Evolutionary conservation across 2,888 invertebrate species (phyloP), one percentile per base, ranked within the genome.

Genomic region (Aromia moschata): DNA sequence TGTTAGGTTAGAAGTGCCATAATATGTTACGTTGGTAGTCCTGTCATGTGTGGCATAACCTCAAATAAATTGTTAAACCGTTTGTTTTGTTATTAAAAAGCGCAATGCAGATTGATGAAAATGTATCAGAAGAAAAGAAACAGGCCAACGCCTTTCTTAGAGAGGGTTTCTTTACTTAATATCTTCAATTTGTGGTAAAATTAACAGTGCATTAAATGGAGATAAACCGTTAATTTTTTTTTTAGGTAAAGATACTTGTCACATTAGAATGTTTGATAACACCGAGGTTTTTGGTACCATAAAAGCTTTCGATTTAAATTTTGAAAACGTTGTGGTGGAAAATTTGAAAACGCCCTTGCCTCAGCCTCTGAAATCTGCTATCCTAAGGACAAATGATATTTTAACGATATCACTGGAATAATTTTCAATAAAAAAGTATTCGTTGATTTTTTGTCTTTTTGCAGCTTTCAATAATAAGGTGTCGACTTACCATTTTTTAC

Each of bases 271-370:
- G 76, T 72, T 70, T 58, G 77, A 77, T 60, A 73, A 75, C 51
- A 76, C 74, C 4, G 58, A 70, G 46, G 74, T 79, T n/a, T 66
- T 62, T 16, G 75, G 74, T 40, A 69, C 67, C 18, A 64, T 78
- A 30, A 74, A 72, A 62, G 77, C 76, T 12, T 72, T 78, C 40
- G 76, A 79, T 65, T 64, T 72, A 7, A 53, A 72, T 62, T 75
- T 76, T 66, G 71, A 77, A 60, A 74, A 76, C 60, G 58, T 79
- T n/a, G 53, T 79, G 15, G 76, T 79, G 1, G 76, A 78, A 62
- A 70, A 79, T 66, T 65, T 80, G 16, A 58, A 65, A 46, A 77
- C 78, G 16, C 74, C 75, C 14, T 60, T 67, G 44, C 70, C 74
- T 2, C 54, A 56, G 43, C 53, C 66, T 5, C 55, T 77, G 15